These are phyloP conservation scores for Oxycera nigricornis DNA, from an alignment of 2,888 invertebrate genomes.

Conservation along the genomic window DNA sequence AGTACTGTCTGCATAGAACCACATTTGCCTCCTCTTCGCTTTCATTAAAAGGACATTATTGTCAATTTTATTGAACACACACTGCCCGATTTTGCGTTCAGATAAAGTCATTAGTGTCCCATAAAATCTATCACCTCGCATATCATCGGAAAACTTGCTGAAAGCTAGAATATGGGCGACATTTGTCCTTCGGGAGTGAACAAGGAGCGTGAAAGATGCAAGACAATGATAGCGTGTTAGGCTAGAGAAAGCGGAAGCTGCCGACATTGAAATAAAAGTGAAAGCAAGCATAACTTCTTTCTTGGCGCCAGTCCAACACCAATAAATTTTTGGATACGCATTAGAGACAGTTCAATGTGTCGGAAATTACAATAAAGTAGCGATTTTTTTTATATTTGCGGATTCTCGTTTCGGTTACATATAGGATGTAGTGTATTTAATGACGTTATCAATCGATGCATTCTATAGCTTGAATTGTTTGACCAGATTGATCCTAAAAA, in stretches of 20 bases:
- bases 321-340: constrained; percentile 11
- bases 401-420: too few relatives aligned
- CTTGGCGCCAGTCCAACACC: constrained; percentile 11
- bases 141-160: constrained; percentile 20
- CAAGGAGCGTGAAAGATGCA: too few relatives aligned
- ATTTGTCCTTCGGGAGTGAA: too few relatives aligned
- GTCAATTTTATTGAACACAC: not conserved
- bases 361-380: constrained; percentile 14
- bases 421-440: too few relatives aligned
- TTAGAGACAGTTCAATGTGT: constrained; percentile 28
- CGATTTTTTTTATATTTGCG: too few relatives aligned
- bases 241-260: too few relatives aligned
- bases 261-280: too few relatives aligned
- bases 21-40: not conserved
- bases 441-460: too few relatives aligned
- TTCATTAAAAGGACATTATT: constrained; percentile 13
- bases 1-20: not conserved
- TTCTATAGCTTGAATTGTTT: too few relatives aligned
- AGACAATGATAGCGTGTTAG: too few relatives aligned
- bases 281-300: too few relatives aligned
- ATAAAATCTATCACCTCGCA: constrained; percentile 26
- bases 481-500: too few relatives aligned
- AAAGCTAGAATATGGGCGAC: not conserved
- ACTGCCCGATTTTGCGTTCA: not conserved
- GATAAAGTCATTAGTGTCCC: constrained; percentile 18